A percentile compares a stretch with the other conserved stretches of the same genome.
phyloP scores from a whole-genome alignment of 2,113 vertebrate species.

The Poicephalus gulielmi region DNA sequence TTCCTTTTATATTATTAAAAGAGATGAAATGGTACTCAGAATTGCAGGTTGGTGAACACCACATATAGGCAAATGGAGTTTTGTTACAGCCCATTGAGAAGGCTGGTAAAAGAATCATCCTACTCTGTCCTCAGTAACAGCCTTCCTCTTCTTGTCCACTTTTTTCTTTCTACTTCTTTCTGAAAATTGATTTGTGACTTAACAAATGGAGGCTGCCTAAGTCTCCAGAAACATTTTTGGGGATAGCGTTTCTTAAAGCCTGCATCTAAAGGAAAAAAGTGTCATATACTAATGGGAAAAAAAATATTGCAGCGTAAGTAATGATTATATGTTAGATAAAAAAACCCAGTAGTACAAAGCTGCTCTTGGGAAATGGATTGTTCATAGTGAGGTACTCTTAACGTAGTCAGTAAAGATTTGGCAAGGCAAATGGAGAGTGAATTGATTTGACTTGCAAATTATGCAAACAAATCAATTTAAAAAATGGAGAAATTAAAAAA shows the following conservation, averaged over 20 bases:
- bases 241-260: background rate
- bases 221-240: background rate
- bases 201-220: background rate
- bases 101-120: background rate
- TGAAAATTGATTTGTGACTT: background rate
- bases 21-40: background rate
- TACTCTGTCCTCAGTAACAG: background rate
- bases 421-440: background rate
- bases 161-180: background rate
- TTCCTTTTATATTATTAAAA: background rate
- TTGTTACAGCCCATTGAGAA: background rate
- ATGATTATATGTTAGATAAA: background rate
- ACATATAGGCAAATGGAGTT: background rate
- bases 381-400: background rate
- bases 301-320: background rate
- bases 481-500: background rate
- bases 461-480: constrained; percentile 5
- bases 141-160: background rate
- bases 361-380: background rate
- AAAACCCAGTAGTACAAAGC: background rate
- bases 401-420: background rate
- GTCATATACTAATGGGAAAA: background rate
- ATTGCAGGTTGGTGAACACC: background rate
- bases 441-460: background rate
- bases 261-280: background rate